phyloP scores from a whole-genome alignment of 2,797 vertebrate genomes.

The Lophotriccus pileatus region DNA sequence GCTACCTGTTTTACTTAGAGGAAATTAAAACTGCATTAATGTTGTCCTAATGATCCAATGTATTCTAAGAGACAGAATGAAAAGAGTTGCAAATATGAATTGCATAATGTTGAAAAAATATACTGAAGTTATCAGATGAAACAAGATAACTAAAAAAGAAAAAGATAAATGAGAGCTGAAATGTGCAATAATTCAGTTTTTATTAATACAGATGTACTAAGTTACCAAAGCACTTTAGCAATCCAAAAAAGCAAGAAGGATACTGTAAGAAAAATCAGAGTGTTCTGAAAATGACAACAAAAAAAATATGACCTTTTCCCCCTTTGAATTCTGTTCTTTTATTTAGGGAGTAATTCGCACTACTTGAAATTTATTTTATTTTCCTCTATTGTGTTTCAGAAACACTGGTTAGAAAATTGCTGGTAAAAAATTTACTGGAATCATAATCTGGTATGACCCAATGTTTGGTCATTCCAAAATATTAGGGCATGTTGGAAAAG shows the following conservation, averaged over 20 bases:
- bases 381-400: not conserved
- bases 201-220: not conserved
- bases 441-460: not conserved
- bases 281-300: not conserved
- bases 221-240: not conserved
- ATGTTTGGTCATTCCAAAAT: not conserved
- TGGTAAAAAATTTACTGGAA: not conserved
- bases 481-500: not conserved
- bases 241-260: not conserved
- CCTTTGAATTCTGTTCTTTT: not conserved
- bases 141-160: not conserved
- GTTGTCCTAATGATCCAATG: not conserved
- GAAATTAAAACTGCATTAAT: not conserved
- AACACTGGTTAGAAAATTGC: not conserved
- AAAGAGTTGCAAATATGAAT: not conserved
- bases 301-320: rapidly evolving
- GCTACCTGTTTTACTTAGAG: not conserved
- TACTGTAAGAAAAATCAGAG: not conserved
- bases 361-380: not conserved
- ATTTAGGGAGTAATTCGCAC: not conserved
- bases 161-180: not conserved
- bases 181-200: not conserved
- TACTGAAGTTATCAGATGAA: not conserved
- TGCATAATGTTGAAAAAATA: not conserved
- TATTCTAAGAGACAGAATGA: not conserved